Base-by-base conservation (phyloP, 2,888 invertebrate species). In the Litoditis marina region DNA sequence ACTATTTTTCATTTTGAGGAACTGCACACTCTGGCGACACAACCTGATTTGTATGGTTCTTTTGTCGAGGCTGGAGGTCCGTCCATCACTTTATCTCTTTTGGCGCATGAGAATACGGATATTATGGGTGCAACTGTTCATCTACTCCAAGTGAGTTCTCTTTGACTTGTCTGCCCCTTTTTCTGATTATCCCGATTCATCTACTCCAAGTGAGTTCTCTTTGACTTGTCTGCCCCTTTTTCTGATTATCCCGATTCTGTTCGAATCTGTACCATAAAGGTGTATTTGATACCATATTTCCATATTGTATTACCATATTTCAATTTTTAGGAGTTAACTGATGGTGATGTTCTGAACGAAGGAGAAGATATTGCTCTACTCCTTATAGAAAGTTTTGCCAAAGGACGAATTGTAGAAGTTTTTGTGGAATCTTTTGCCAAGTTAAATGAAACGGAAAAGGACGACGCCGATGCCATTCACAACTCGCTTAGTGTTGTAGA, bases 71-170 rank as follows among this genome's bases (percentile, higher is more conserved):
- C 94, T 55, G 90, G 71, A 50, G 90, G 92, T 55, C 88, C 96
- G 39, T 90, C 92, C 65, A 92, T 92, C 55, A 84, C 98, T n/a
- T 85, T 98, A 44, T 93, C 95, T 81, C 87, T 98, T 60, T 85
- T 98, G 11, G 89, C 91, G 27, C 98, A 98, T 86, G 95, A 96
- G 80, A 98, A 99, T 84, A 92, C 93, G 49, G 96, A 92, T 78
- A 89, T 94, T 72, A 88, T 91, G 27, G 90, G 91, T 53, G 90
- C 90, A 73, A 89, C 91, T 50, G 89, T 92, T 7, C 87, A 88
- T 79, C 82, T 89, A 34, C 62, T 91, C 58, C 78, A 83, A 65
- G 80, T 79, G 25, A n/a, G 61, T 31, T 28, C 5, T 4, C 44
- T 42, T n/a, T 28, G 16, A 11, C 7, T 28, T 31, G 19, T 31